Evolutionary conservation across 2,888 invertebrate genomes (phyloP).

Genomic region (Phania funesta): DNA sequence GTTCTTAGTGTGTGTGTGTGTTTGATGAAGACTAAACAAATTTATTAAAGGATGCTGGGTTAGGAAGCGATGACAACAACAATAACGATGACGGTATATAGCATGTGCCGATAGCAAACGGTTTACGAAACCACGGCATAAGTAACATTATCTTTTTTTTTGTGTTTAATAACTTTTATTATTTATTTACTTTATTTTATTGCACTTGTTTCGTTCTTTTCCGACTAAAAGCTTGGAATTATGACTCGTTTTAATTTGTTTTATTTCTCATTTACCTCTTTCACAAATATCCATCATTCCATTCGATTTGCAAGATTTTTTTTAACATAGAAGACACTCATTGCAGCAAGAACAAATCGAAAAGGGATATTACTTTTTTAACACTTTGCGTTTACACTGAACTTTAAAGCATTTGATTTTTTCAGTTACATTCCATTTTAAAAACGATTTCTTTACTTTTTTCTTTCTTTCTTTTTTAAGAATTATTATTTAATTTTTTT

Average conservation of each 20-base stretch:
- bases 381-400: background rate
- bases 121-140: constrained; percentile 39
- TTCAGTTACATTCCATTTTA: background rate
- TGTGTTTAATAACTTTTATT: background rate
- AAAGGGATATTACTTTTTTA: background rate
- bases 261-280: background rate
- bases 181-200: background rate
- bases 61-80: constrained; percentile 7
- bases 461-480: background rate
- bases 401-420: constrained; percentile 6
- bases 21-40: constrained; percentile 15
- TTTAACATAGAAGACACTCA: constrained; percentile 10
- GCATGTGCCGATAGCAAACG: constrained; percentile 24
- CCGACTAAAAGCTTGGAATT: background rate
- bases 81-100: constrained; percentile 11
- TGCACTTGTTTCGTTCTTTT: background rate
- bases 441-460: background rate
- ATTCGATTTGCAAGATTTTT: background rate
- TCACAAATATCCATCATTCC: background rate
- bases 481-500: constrained; percentile 4
- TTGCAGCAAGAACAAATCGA: constrained; percentile 4
- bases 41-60: constrained; percentile 4
- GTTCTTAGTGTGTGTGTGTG: background rate
- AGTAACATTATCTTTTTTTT: constrained; percentile 36
- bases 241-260: background rate